These are phyloP conservation scores for Chloropsis hardwickii DNA, from an alignment of 2,113 vertebrate genomes.

Conservation along the genomic window DNA sequence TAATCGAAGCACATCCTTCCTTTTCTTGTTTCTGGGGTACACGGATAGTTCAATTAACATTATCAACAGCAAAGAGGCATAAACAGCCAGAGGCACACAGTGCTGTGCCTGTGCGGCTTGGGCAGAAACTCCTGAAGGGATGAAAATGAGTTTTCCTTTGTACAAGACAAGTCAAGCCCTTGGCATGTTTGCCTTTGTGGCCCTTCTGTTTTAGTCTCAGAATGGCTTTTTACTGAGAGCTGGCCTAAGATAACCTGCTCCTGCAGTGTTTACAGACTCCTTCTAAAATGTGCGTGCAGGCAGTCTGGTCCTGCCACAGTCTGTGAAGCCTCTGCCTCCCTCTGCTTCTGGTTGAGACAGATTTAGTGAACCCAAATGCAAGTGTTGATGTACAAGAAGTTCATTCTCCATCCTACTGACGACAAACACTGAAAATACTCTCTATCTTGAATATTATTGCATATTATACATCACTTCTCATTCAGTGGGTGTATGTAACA, in stretches of 20 bases:
- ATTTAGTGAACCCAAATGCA: not conserved
- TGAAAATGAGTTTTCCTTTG: not conserved
- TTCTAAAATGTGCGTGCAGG: not conserved
- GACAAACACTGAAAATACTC: not conserved
- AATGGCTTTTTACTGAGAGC: not conserved
- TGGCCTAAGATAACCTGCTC: conserved; percentile 27
- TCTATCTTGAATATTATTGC: not conserved
- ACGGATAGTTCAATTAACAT: not conserved
- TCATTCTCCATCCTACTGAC: not conserved
- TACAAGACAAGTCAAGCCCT: not conserved
- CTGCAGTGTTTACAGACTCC: not conserved
- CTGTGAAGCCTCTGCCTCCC: not conserved
- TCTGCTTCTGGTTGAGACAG: not conserved
- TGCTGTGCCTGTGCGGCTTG: not conserved
- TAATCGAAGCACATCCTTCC: conserved; percentile 23
- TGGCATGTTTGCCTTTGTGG: not conserved
- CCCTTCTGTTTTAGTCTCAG: not conserved
- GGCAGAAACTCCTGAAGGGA: not conserved
- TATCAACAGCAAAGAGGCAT: not conserved
- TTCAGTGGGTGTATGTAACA: not conserved
- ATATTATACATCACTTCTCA: not conserved
- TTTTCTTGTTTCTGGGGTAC: not conserved
- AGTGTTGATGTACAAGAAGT: not conserved
- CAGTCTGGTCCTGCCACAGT: not conserved
- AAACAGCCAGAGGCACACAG: not conserved